Percentiles rank a stretch among this genome's conserved stretches.
phyloP scores from a whole-genome alignment of 2,888 invertebrate species.

The Microctonus hyperodae region DNA sequence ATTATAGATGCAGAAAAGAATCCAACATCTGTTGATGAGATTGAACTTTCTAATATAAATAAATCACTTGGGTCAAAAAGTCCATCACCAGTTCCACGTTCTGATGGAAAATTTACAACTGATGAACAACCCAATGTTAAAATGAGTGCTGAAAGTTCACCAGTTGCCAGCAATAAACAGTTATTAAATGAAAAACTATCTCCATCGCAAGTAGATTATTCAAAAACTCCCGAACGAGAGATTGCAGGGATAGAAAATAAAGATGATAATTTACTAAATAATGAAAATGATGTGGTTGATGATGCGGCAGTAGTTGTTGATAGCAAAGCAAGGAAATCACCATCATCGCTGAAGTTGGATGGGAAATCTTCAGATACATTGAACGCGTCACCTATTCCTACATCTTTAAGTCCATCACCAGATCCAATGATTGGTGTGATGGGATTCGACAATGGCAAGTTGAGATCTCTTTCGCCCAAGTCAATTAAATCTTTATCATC shows the following conservation, averaged over 20 bases:
- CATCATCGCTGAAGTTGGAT: neutral
- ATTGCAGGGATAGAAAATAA: neutral
- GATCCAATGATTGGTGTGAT: conserved; percentile 40
- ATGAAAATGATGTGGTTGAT: neutral
- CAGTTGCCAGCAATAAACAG: neutral
- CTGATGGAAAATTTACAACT: conserved; percentile 14
- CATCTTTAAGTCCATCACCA: conserved; percentile 9
- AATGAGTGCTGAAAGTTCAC: conserved; percentile 10
- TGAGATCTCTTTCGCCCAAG: conserved; percentile 50
- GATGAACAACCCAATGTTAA: conserved; percentile 32
- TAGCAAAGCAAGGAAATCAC: neutral
- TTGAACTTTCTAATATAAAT: conserved; percentile 11
- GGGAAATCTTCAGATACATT: neutral
- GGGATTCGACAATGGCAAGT: conserved; percentile 56
- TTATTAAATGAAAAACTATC: neutral
- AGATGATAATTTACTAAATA: neutral
- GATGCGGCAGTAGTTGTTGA: conserved; percentile 16
- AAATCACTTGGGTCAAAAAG: neutral
- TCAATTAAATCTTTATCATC: conserved; percentile 37
- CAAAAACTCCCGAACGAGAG: neutral
- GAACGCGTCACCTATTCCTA: neutral
- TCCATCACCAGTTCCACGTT: conserved; percentile 9
- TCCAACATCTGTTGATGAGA: conserved; percentile 6
- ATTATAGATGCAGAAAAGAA: conserved; percentile 45
- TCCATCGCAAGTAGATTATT: neutral